Conservation (phyloP, 1,140 invertebrate species). For the Amyelois transitella region DNA sequence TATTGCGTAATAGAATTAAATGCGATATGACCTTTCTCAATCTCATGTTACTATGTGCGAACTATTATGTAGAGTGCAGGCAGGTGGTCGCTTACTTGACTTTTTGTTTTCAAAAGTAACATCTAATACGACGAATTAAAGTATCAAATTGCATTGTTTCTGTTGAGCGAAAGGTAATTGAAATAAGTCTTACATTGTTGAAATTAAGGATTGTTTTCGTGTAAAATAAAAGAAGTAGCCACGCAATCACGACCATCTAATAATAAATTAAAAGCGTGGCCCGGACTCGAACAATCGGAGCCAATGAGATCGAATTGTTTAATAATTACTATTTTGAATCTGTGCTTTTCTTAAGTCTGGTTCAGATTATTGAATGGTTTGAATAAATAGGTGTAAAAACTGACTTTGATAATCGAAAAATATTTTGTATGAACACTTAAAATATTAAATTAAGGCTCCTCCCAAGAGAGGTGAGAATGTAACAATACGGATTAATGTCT, state of each 20-base stretch:
- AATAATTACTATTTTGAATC: conserved; percentile 46
- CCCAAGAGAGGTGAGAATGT: too few relatives aligned
- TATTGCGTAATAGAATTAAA: conserved; percentile 28
- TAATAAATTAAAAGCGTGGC: conserved; percentile 20
- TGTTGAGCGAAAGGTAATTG: background rate
- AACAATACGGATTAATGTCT: too few relatives aligned
- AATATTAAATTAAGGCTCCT: too few relatives aligned
- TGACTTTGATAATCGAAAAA: too few relatives aligned
- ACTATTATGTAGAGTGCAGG: conserved; percentile 3
- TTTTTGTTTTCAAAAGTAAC: background rate
- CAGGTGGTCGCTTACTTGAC: conserved; percentile 5
- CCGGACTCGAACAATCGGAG: conserved; percentile 28
- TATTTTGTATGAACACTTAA: too few relatives aligned
- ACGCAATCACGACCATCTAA: conserved; percentile 4
- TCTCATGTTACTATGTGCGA: conserved; percentile 7
- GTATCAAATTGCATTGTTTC: background rate
- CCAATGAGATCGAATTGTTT: conserved; percentile 18
- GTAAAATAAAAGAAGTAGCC: background rate
- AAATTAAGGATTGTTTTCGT: background rate
- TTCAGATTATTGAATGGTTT: background rate
- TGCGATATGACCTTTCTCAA: conserved; percentile 19
- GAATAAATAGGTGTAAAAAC: background rate
- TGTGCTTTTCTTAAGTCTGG: conserved; percentile 30
- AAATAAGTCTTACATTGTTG: background rate
- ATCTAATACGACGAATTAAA: background rate